phyloP scores from a whole-genome alignment of 2,797 vertebrate species.

The Periophthalmus magnuspinnatus region DNA sequence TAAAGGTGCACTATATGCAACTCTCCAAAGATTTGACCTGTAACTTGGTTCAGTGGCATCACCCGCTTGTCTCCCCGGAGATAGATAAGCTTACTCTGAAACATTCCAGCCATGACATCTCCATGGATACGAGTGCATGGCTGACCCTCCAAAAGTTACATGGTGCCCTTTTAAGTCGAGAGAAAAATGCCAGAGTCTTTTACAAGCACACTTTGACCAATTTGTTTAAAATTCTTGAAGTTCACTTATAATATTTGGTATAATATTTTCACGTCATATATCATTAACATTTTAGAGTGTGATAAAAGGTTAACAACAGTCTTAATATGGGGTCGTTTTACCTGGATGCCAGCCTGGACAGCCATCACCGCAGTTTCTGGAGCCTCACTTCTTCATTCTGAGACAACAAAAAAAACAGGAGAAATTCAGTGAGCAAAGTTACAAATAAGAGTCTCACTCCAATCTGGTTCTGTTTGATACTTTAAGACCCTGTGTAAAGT shows the following conservation, averaged over 20 bases:
- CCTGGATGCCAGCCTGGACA: conserved; percentile 80
- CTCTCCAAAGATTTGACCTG: too few relatives aligned
- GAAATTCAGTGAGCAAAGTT: background rate
- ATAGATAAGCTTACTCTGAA: too few relatives aligned
- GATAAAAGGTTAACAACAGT: background rate
- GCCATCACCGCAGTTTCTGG: conserved; percentile 67
- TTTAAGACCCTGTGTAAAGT: background rate
- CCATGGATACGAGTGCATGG: too few relatives aligned
- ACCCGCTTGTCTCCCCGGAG: too few relatives aligned
- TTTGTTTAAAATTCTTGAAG: background rate
- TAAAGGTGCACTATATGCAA: background rate
- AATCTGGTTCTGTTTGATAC: background rate
- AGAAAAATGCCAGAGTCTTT: background rate
- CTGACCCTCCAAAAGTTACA: too few relatives aligned
- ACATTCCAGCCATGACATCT: too few relatives aligned
- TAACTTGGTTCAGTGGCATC: too few relatives aligned
- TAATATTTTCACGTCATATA: background rate
- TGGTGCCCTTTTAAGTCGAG: too few relatives aligned
- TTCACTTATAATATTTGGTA: background rate
- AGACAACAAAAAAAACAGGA: conserved; percentile 14
- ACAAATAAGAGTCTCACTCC: background rate
- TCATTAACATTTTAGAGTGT: background rate
- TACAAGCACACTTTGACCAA: background rate
- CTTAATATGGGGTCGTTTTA: conserved; percentile 33
- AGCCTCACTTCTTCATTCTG: conserved; percentile 77